Base-by-base conservation (phyloP, 2,797 vertebrate species). In the Chromobotia macracanthus region DNA sequence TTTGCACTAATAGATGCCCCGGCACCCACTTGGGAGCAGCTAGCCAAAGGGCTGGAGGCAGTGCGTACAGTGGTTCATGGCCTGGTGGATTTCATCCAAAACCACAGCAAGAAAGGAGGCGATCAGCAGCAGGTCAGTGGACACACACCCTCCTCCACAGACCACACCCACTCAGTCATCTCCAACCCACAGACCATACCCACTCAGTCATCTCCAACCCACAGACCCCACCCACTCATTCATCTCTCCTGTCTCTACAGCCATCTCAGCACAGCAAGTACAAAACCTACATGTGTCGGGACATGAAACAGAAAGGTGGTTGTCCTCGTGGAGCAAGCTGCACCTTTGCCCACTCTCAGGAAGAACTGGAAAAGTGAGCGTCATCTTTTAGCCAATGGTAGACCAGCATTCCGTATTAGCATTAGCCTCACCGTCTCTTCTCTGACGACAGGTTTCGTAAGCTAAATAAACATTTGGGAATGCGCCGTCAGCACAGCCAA, bases 241-340 rank as follows among this genome's bases (percentile, higher is more conserved):
- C 2, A 68, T 60, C n/a, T 64, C 60, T 2, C 50, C 23, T 72
- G 16, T 72, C n/a, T 41, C 53, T 28, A 11, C 72, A 99, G 97
- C 96, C 97, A 86, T 96, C 97, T 79, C 98, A 99, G 90, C 97
- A 99, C 91, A 99, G 97, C 94, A 99, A 99, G 86, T 99, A 99
- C 86, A 99, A 99, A 92, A 99, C 98, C 0, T 99, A 98, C 81
- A 99, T 99, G 98, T 99, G 98, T 86, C 94, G 98, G 63, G 98
- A 99, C 89, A 98, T 99, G 97, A 99, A 99, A 86, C 97, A 99
- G 90, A 96, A 98, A 88, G 97, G 98, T 82, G 97, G 97, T 51
- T 99, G 97, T 88, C 98, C 98, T 74, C 95, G 98, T 2, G 97
- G 98, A 76, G 96, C 96, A 85, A 99, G 97, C 93, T 99, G 98